Base-by-base conservation (phyloP, 2,888 invertebrate species). In the Megastigmus dorsalis region DNA sequence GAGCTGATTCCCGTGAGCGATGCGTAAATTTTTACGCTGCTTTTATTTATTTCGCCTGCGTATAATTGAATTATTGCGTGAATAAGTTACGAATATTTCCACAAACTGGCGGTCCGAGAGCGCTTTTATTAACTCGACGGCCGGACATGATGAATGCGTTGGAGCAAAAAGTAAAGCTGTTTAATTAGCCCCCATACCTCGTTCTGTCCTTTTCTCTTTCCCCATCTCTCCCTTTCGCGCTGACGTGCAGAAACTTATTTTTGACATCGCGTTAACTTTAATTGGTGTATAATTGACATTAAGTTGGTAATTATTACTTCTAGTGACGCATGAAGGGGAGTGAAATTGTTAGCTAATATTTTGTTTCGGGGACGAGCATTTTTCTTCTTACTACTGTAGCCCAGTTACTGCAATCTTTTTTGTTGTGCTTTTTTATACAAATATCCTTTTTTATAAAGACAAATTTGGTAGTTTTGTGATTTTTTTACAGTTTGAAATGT, bases 41-140 rank as follows among this genome's bases (percentile, higher is more conserved):
- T 23, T 13, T 38, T 13, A 3, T 13, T 50, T 36, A n/a, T 52
- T 41, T 62, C 9, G 20, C 15, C 20, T 26, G n/a, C 15, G 38
- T 23, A 15, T 54, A 65, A 72, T 65, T 57, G 30, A 65, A 65
- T 59, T 20, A 26, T 57, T 55, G 30, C 28, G 30, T 6, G 52
- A 71, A 55, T 71, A 36, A 55, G 36, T 55, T 28, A 18, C 59
- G 23, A 59, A 66, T 65, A 60, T 72, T 66, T 55, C 38, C 57
- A 33, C 43, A 26, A 43, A 23, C 33, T 9, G 23, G 7, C 13
- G 20, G 20, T 7, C 7, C 9, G 15, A 28, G 18, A 1, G 10
- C 28, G 18, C 41, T 28, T 62, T 62, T 62, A 62, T 70, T 59
- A 62, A 54, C 45, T 54, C 45, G 18, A 23, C 26, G 2, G 15